Conservation (phyloP, 1,140 invertebrate species). For the Nylanderia fulva region DNA sequence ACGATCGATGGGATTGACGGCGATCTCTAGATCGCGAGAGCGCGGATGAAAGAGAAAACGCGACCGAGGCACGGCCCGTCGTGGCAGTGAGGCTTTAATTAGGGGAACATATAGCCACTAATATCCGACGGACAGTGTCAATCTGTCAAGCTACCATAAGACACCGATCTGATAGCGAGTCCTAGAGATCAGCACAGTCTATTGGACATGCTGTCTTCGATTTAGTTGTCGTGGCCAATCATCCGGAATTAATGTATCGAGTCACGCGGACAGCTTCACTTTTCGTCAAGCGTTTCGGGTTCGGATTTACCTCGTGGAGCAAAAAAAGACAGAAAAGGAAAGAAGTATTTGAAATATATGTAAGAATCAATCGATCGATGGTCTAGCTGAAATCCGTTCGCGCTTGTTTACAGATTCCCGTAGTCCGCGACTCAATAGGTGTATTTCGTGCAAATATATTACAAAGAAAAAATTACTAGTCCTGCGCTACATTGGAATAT, state of each 20-base stretch:
- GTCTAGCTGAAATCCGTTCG: conserved; percentile 3
- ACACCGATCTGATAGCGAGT: conserved; percentile 79
- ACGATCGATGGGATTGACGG: conserved; percentile 71
- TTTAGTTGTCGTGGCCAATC: conserved; percentile 84
- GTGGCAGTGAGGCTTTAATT: conserved; percentile 79
- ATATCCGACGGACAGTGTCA: conserved; percentile 83
- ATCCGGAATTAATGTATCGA: conserved; percentile 81
- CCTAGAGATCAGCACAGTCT: conserved; percentile 76
- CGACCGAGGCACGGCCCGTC: not conserved
- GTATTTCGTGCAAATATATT: no score
- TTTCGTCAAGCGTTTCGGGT: conserved; percentile 7
- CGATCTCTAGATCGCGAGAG: conserved; percentile 64
- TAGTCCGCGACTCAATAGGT: not conserved
- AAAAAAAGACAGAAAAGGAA: not conserved
- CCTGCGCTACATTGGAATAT: no score
- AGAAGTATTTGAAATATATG: not conserved
- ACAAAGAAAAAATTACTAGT: no score
- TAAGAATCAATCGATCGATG: conserved; percentile 11
- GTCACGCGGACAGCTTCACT: conserved; percentile 65
- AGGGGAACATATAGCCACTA: conserved; percentile 85
- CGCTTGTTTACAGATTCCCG: not conserved
- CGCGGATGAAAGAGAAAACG: not conserved
- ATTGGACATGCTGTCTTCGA: conserved; percentile 82
- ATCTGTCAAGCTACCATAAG: conserved; percentile 83
- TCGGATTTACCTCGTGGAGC: not conserved